A percentile compares a stretch with the other conserved stretches of the same genome.
Conservation (phyloP, 53 echinoderm and acorn worm genomes). For the Paelopatides confundens region DNA sequence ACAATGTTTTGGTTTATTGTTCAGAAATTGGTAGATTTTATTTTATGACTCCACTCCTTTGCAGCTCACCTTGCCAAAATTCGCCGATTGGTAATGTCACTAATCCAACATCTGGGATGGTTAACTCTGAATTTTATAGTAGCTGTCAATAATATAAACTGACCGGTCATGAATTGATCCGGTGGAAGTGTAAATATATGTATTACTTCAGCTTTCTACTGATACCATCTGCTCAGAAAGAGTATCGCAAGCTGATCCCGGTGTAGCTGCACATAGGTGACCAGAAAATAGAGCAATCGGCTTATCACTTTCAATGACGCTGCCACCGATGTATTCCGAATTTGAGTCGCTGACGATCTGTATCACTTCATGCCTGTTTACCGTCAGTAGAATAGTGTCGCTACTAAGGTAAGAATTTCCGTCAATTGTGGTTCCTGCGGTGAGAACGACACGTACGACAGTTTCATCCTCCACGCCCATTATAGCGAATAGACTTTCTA, state of each 20-base stretch:
- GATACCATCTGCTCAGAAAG: constrained; percentile 65
- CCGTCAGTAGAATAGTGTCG: constrained; percentile 50
- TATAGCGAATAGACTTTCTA: not conserved
- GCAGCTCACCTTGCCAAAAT: constrained; percentile 58
- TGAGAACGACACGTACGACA: constrained; percentile 47
- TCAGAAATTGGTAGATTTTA: constrained; percentile 46
- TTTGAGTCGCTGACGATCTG: constrained; percentile 39
- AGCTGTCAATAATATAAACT: constrained; percentile 57
- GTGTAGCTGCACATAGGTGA: constrained; percentile 47
- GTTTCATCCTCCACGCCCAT: constrained; percentile 39
- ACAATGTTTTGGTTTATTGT: constrained; percentile 33
- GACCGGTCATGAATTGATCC: constrained; percentile 15
- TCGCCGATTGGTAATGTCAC: constrained; percentile 46
- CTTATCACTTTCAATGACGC: constrained; percentile 62
- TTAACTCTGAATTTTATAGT: constrained; percentile 51
- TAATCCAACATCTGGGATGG: constrained; percentile 35
- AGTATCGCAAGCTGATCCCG: constrained; percentile 59
- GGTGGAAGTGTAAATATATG: constrained; percentile 61
- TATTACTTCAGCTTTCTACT: constrained; percentile 68
- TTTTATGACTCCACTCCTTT: constrained; percentile 61
- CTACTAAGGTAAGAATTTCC: constrained; percentile 47
- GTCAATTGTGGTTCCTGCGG: constrained; percentile 50
- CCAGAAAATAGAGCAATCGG: constrained; percentile 63
- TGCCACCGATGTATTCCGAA: constrained; percentile 54
- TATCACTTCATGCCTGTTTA: constrained; percentile 55